These are phyloP conservation scores for Hoplostethus mediterraneus DNA, from an alignment of 2,797 vertebrate genomes.

Conservation along the genomic window DNA sequence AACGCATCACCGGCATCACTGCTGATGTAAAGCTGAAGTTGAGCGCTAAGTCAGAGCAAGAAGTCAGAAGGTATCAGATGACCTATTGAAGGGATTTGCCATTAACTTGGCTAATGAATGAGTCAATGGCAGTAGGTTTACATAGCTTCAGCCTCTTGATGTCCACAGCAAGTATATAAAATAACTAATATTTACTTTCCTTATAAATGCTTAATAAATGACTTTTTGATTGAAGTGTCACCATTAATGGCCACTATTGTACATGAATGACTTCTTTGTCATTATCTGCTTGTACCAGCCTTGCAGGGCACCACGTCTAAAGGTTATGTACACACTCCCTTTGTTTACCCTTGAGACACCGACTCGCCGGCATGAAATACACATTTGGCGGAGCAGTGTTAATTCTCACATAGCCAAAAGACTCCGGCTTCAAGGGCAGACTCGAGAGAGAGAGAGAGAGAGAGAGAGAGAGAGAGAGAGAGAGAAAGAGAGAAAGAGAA, in stretches of 20 bases:
- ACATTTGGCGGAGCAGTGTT: slow-evolving; percentile 54
- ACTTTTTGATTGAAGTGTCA: background rate
- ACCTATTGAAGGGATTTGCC: slow-evolving; percentile 23
- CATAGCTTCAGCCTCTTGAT: background rate
- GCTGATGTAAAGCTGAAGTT: background rate
- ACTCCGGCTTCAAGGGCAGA: slow-evolving; percentile 12
- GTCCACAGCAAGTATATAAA: background rate
- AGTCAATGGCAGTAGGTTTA: background rate
- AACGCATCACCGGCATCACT: background rate
- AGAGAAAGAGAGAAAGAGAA: too few relatives aligned
- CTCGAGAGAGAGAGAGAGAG: background rate
- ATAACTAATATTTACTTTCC: slow-evolving; percentile 9
- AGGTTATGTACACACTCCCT: slow-evolving; percentile 61
- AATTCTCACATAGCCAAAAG: slow-evolving; percentile 49
- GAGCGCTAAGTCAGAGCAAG: background rate
- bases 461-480: background rate
- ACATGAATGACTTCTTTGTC: slow-evolving; percentile 20
- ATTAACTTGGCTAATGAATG: slow-evolving; percentile 47
- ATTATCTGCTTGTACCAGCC: slow-evolving; percentile 25
- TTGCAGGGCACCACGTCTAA: slow-evolving; percentile 38
- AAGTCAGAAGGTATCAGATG: slow-evolving; percentile 8
- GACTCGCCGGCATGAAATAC: slow-evolving; percentile 44
- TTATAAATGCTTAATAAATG: background rate
- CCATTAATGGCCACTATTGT: background rate
- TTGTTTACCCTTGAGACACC: slow-evolving; percentile 45